Base-by-base conservation (phyloP, 2,888 invertebrate species). In the Pristionchus maxplancki region DNA sequence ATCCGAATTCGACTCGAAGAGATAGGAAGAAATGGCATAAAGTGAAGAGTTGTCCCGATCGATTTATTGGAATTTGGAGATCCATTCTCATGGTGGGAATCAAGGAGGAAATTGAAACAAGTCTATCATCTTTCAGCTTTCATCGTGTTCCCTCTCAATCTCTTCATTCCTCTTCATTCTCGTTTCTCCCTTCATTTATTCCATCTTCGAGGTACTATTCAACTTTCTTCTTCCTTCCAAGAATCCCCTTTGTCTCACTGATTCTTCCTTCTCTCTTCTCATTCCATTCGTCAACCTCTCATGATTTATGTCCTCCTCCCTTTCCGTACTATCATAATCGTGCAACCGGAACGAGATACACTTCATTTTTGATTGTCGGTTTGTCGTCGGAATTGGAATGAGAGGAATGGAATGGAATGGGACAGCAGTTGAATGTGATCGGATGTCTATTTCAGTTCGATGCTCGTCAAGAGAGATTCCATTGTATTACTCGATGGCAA, bases 151-250 rank as follows among this genome's bases (percentile, higher is more conserved):
- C 31, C 67, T 67, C 8, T 15, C 67, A 17, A 34, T 67, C 67
- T 28, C 31, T 9, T 28, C 67, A 3, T n/a, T 67, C 31, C 67
- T 67, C 67, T 67, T 67, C 31, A 17, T 67, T 34, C 67, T 67
- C 67, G n/a, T 78, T 6, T 78, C 78, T 78, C 78, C 78, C 13
- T n/a, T 78, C 78, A 78, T 78, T 5, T 78, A 78, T n/a, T 13
- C 78, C 20, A 17, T 24, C 11, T 44, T 78, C 24, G 78, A 78
- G 78, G 78, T 78, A n/a, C n/a, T n/a, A n/a, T n/a, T n/a, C n/a
- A n/a, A 67, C 17, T 44, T 44, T 20, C 24, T 78, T 31, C 40
- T 40, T 78, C 78, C n/a, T 78, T 78, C 78, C 40, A 31, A 1
- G 31, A 78, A n/a, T 78, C 78, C 24, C 11, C 78, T 40, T 44